A percentile compares a stretch with the other conserved stretches of the same genome.
Conservation (phyloP, 2,888 invertebrate genomes). For the Allacma fusca region DNA sequence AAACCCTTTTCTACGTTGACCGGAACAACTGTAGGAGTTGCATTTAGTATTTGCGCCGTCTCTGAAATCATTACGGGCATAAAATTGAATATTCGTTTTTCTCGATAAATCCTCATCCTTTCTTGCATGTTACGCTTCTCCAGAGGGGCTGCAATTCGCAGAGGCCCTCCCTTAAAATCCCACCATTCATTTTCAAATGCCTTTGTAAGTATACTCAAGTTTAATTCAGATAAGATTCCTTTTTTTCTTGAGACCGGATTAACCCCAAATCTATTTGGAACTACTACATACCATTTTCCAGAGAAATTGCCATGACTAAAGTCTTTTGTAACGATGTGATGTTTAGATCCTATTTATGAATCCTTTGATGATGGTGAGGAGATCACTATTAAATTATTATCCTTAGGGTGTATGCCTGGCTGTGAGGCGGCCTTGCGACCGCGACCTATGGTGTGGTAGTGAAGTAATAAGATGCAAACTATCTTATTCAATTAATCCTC, state of each 20-base stretch:
- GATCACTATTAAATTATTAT: too few species aligned
- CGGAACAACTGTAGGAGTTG: background rate
- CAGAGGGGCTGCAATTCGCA: background rate
- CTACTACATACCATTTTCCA: background rate
- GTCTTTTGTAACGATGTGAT: too few species aligned
- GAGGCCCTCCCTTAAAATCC: background rate
- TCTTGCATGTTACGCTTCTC: too few species aligned
- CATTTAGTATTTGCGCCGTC: background rate
- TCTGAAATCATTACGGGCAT: background rate
- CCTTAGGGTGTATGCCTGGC: too few species aligned
- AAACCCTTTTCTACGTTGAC: background rate
- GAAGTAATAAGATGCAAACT: too few species aligned
- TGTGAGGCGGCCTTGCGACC: too few species aligned
- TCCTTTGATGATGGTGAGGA: too few species aligned
- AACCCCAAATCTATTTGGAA: background rate
- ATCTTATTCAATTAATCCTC: too few species aligned
- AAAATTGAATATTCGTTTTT: background rate
- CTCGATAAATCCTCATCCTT: background rate
- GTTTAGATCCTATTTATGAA: too few species aligned
- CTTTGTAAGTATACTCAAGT: background rate
- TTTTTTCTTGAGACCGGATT: too few species aligned
- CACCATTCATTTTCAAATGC: conserved; percentile 3
- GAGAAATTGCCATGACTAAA: background rate
- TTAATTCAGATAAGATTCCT: background rate
- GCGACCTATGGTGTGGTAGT: too few species aligned